Base-by-base conservation (phyloP, 30 jellyfish, hydroid and myxozoan genomes). In the Aurelia sp. region DNA sequence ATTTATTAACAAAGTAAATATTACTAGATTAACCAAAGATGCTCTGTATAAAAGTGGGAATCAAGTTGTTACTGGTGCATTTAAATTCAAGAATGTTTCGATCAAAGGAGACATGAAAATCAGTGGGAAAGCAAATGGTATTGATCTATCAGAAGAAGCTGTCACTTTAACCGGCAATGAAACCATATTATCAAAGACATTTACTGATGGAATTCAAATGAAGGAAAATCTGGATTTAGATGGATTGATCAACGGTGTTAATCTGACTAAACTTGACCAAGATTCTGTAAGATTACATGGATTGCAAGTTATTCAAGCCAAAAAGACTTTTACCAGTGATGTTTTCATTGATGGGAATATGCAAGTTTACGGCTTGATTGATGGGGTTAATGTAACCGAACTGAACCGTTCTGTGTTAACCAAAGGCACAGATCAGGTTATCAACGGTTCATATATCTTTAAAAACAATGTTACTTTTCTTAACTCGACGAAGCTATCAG, bases 111-210 rank as follows among this genome's bases (percentile, higher is more conserved):
- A 90, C 65, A 61, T 86, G 18, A 24, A 66, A 5, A 38, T 95
- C 24, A 53, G 55, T 48, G 97, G 97, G 5, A 74, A 50, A 30
- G 87, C 90, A 11, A 95, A 90, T 67, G 94, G 88, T 30, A 72
- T 89, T 74, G 97, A 95, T 53, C 67, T 95, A 2, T 84, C 97
- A 1, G 93, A 74, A 71, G 97, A 90, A 15, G 91, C 82, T 4
- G 97, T 86, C 0, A 89, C 90, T 21, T 38, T 89, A 58, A 27
- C 74, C 61, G 97, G 97, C 13, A 83, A 90, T 61, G 97, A 89
- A 21, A 59, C 85, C 7, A 86, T 95, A 44, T 52, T 10, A 9
- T 40, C 55, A n/a, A 81, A 90, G 52, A 58, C 84, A 52, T 90
- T 90, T 69, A 30, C 4, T 30, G 84, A 81, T n/a, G 87, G 66